Conservation (phyloP, 2,888 invertebrate genomes). For the Ferdinandea cuprea region DNA sequence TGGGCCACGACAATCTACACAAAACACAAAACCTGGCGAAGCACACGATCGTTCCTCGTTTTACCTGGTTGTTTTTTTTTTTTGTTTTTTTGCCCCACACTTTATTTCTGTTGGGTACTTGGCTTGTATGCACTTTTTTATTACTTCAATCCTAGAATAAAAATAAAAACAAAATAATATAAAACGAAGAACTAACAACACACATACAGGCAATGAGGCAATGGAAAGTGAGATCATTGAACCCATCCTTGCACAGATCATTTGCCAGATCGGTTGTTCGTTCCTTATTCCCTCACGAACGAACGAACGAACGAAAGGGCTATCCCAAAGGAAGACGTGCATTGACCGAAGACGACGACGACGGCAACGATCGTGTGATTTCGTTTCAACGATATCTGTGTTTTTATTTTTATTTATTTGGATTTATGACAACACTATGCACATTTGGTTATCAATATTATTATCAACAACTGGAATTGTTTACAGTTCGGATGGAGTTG, state of each 20-base stretch:
- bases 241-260: conserved; percentile 74
- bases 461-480: conserved; percentile 63
- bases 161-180: conserved; percentile 26
- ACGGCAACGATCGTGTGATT: too few species aligned
- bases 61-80: conserved; percentile 15
- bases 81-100: conserved; percentile 30
- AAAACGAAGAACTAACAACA: conserved; percentile 13
- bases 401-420: conserved; percentile 1
- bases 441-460: conserved; percentile 67
- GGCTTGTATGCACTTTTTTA: conserved; percentile 67
- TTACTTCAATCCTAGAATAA: conserved; percentile 70
- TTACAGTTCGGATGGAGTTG: conserved; percentile 56
- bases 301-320: conserved; percentile 45
- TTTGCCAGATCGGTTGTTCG: conserved; percentile 48
- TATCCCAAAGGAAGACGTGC: conserved; percentile 65
- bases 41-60: conserved; percentile 65
- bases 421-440: conserved; percentile 57
- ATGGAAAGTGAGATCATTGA: conserved; percentile 74
- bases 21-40: conserved; percentile 51
- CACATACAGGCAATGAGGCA: too few species aligned
- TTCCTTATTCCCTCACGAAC: conserved; percentile 40
- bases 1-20: conserved; percentile 60
- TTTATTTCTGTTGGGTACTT: conserved; percentile 29
- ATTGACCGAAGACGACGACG: conserved; percentile 58
- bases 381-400: conserved; percentile 34